Percentiles rank a stretch among this genome's conserved stretches.
Conservation (phyloP, 2,113 vertebrate genomes). For the Silurus asotus region DNA sequence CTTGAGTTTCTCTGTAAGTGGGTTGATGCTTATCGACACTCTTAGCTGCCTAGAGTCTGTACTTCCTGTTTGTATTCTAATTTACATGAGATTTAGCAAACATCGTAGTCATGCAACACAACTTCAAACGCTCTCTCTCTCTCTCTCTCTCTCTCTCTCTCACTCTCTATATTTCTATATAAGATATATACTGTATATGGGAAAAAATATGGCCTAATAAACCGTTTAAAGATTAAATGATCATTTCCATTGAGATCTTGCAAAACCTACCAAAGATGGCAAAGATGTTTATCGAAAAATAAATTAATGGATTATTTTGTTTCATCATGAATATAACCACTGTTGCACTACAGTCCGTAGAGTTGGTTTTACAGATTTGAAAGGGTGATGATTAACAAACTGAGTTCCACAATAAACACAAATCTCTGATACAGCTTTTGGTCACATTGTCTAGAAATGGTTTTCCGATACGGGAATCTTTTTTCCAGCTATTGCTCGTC, state of each 20-base stretch:
- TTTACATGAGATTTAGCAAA: slow-evolving; percentile 13
- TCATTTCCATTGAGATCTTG: neutral
- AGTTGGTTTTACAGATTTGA: neutral
- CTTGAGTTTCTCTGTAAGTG: neutral
- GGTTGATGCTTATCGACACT: neutral
- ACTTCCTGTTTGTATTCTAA: slow-evolving; percentile 43
- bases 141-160: neutral
- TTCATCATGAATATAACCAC: neutral
- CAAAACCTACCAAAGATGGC: neutral
- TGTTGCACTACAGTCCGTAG: neutral
- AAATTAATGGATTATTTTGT: neutral
- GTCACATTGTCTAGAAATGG: too few relatives aligned
- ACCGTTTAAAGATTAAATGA: neutral
- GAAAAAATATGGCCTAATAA: neutral
- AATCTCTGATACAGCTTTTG: too few relatives aligned
- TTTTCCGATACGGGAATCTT: too few relatives aligned
- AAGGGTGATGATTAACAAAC: neutral
- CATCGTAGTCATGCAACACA: slow-evolving; percentile 1
- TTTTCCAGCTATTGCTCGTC: too few relatives aligned
- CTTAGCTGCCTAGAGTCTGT: slow-evolving; percentile 6
- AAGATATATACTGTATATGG: neutral
- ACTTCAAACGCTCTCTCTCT: neutral
- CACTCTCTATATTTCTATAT: neutral
- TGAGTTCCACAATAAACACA: neutral
- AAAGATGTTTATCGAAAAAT: neutral